These are phyloP conservation scores for Pseudorectes ferrugineus DNA, from an alignment of 2,113 vertebrate species.

Conservation along the genomic window DNA sequence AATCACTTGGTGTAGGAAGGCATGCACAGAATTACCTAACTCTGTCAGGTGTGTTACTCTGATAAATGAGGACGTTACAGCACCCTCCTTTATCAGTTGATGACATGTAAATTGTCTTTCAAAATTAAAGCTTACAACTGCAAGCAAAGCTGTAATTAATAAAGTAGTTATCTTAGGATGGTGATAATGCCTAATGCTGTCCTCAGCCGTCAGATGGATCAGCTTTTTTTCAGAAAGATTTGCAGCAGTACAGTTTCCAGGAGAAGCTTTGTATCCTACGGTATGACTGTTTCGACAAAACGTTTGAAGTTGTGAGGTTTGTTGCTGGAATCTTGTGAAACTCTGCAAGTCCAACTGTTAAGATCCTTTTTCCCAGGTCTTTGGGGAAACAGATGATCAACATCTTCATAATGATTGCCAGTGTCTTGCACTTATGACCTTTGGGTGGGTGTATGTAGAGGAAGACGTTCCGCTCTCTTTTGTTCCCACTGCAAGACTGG, in stretches of 20 bases:
- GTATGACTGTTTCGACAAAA: background rate
- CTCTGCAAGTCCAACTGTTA: background rate
- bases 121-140: background rate
- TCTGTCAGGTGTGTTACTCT: background rate
- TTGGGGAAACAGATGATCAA: background rate
- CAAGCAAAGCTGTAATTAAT: background rate
- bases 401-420: background rate
- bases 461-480: rapidly evolving
- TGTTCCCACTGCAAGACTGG: background rate
- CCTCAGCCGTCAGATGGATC: background rate
- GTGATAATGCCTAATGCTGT: background rate
- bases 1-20: background rate
- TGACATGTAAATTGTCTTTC: background rate
- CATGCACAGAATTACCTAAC: background rate
- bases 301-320: background rate
- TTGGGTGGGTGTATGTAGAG: background rate
- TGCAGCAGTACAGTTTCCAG: background rate
- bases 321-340: background rate
- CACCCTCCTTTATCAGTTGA: background rate
- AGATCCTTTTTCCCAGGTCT: background rate
- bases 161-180: background rate
- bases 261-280: background rate
- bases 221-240: background rate
- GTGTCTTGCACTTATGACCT: background rate
- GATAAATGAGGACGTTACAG: background rate